Evolutionary conservation across 1,140 invertebrate species (phyloP).

Genomic region (Drosophila yakuba): DNA sequence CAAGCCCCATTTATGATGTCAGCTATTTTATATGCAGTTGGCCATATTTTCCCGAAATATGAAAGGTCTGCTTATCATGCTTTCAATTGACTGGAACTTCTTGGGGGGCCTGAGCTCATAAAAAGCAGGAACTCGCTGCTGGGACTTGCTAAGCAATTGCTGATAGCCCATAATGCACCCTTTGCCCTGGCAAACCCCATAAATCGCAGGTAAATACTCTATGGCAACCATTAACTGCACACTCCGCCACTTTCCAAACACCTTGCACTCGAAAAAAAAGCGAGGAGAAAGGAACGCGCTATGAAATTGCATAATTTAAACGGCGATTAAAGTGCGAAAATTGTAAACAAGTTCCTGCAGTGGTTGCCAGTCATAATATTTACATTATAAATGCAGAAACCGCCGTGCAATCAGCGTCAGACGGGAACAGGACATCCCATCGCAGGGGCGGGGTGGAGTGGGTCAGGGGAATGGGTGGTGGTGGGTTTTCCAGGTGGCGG

Average conservation of each 20-base stretch:
- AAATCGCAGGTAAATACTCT: constrained; percentile 50
- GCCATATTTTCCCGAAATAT: too few relatives aligned
- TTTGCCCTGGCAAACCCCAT: constrained; percentile 15
- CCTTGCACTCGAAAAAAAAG: constrained; percentile 5
- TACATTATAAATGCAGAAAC: constrained; percentile 61
- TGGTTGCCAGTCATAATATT: constrained; percentile 58
- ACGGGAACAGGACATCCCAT: constrained; percentile 3
- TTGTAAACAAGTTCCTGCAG: constrained; percentile 76
- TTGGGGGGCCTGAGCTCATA: constrained; percentile 12
- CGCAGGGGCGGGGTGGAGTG: neutral
- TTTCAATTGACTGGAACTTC: neutral
- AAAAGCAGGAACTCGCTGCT: neutral
- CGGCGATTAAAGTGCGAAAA: constrained; percentile 44
- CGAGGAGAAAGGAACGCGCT: neutral
- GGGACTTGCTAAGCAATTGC: constrained; percentile 5
- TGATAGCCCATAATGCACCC: constrained; percentile 23
- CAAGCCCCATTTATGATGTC: too few relatives aligned
- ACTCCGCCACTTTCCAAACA: constrained; percentile 4
- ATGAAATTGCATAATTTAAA: constrained; percentile 72
- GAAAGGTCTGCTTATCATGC: too few relatives aligned
- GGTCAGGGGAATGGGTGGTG: neutral
- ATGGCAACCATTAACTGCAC: constrained; percentile 41
- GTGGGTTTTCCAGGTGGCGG: neutral
- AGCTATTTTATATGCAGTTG: too few relatives aligned
- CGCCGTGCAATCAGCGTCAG: constrained; percentile 41